Conservation (phyloP, 2,888 invertebrate genomes). For the Lymantria dispar region DNA sequence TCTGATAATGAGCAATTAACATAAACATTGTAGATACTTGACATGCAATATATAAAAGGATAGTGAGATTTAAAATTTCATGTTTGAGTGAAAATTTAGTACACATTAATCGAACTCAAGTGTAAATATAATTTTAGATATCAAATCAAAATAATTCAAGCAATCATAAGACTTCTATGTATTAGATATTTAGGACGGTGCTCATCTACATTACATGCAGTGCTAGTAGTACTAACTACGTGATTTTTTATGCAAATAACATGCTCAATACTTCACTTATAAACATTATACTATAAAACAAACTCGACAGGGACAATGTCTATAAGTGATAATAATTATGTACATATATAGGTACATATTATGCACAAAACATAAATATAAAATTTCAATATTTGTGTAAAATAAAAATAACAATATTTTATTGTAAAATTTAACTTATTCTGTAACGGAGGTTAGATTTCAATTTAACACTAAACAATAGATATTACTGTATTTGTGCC, state of each 20-base stretch:
- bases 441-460: slow-evolving; percentile 4
- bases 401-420: slow-evolving; percentile 2
- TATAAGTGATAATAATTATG: slow-evolving; percentile 14
- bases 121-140: slow-evolving; percentile 18
- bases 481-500: too few species aligned
- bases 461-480: background rate
- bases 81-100: slow-evolving; percentile 62
- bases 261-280: slow-evolving; percentile 35
- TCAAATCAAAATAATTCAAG: slow-evolving; percentile 24
- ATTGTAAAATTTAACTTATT: too few species aligned
- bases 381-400: slow-evolving; percentile 3
- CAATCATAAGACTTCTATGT: slow-evolving; percentile 21
- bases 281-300: slow-evolving; percentile 16
- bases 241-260: slow-evolving; percentile 50
- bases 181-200: slow-evolving; percentile 39
- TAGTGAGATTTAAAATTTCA: slow-evolving; percentile 51
- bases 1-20: background rate
- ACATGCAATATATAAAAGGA: slow-evolving; percentile 22
- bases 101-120: slow-evolving; percentile 22
- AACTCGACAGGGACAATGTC: slow-evolving; percentile 5
- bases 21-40: background rate
- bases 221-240: slow-evolving; percentile 51
- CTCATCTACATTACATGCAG: slow-evolving; percentile 58
- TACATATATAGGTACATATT: slow-evolving; percentile 19
- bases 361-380: slow-evolving; percentile 9